A percentile compares a stretch with the other conserved stretches of the same genome.
phyloP scores from a whole-genome alignment of 1,140 invertebrate genomes.

The Druon quercuslanigerum region DNA sequence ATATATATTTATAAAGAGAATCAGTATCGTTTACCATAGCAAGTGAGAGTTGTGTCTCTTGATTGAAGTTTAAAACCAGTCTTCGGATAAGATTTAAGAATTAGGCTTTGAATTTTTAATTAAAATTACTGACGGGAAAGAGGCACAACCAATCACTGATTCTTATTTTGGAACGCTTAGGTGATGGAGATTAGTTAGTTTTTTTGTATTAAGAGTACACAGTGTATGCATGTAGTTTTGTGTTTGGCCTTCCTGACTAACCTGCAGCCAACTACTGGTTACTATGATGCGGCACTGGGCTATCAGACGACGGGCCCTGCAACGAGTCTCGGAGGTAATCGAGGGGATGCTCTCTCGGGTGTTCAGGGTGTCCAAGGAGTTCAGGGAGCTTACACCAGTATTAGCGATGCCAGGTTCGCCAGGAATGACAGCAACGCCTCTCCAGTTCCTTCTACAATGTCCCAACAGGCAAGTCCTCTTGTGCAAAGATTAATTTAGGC shows the following conservation, averaged over 20 bases:
- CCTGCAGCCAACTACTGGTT: conserved; percentile 75
- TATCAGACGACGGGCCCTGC: conserved; percentile 75
- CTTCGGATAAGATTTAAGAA: neutral
- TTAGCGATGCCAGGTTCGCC: conserved; percentile 84
- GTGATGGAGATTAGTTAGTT: conserved; percentile 64
- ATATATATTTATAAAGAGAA: too few relatives aligned
- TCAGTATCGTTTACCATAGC: too few relatives aligned
- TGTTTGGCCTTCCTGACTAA: conserved; percentile 74
- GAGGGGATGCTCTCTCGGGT: conserved; percentile 81
- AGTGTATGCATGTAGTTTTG: conserved; percentile 76
- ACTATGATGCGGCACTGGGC: conserved; percentile 73
- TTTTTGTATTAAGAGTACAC: conserved; percentile 73
- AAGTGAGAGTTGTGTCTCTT: conserved; percentile 7
- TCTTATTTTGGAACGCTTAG: conserved; percentile 54
- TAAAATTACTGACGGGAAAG: neutral
- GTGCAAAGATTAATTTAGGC: too few relatives aligned
- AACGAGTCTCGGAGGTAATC: conserved; percentile 75
- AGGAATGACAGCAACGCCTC: conserved; percentile 89
- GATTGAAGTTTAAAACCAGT: too few relatives aligned
- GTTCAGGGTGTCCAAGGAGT: conserved; percentile 76
- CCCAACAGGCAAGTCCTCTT: conserved; percentile 78
- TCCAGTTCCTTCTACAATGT: conserved; percentile 85
- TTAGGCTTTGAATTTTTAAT: neutral
- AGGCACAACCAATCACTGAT: neutral
- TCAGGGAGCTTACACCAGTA: conserved; percentile 82